These are phyloP conservation scores for Leptinotarsa defecta DNA, from an alignment of 1,140 invertebrate species.

Conservation along the genomic window DNA sequence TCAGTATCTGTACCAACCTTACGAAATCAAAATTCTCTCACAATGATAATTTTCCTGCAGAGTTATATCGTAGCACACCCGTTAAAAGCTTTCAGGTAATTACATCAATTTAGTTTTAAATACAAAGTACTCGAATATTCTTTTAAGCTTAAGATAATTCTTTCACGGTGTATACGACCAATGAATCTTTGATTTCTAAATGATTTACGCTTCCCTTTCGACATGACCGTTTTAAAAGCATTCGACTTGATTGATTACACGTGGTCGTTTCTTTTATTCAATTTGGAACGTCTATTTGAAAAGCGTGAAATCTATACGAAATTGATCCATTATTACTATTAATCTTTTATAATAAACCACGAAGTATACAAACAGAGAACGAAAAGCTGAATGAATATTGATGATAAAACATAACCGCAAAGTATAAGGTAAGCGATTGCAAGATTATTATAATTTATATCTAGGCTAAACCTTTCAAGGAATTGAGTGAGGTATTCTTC, in stretches of 20 bases:
- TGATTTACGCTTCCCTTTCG: constrained; percentile 1
- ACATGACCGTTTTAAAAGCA: constrained; percentile 6
- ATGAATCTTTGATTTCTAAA: constrained; percentile 15
- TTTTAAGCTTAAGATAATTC: constrained; percentile 16
- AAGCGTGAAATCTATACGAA: background rate
- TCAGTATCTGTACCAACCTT: background rate
- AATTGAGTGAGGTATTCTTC: too few species aligned
- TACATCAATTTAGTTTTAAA: constrained; percentile 11
- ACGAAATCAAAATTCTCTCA: background rate
- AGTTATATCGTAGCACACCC: background rate
- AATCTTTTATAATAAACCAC: too few species aligned
- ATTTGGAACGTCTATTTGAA: background rate
- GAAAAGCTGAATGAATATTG: too few species aligned
- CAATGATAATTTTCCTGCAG: background rate
- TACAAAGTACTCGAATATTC: constrained; percentile 10
- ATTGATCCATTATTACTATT: background rate
- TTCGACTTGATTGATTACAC: background rate
- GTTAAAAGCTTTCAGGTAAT: constrained; percentile 19
- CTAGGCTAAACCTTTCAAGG: too few species aligned
- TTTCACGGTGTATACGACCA: constrained; percentile 12
- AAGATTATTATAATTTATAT: too few species aligned
- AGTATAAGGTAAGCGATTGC: too few species aligned
- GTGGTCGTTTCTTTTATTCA: constrained; percentile 2
- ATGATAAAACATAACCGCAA: too few species aligned
- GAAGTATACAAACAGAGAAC: too few species aligned